Percentiles rank a stretch among this genome's conserved stretches.
phyloP scores from a whole-genome alignment of 2,797 vertebrate genomes.

The Columba guinea region DNA sequence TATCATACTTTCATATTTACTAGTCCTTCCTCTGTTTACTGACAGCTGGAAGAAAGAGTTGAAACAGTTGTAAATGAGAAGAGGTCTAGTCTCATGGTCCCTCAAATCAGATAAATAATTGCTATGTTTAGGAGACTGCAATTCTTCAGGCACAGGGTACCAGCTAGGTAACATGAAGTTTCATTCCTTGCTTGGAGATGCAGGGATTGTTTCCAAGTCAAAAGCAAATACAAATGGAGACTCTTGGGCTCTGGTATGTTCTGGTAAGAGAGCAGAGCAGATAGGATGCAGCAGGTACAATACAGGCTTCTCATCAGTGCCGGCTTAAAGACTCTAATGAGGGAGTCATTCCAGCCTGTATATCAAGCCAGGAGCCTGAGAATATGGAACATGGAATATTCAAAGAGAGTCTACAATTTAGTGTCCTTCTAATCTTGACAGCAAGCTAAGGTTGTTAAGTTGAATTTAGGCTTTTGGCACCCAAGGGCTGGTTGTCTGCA shows the following conservation, averaged over 20 bases:
- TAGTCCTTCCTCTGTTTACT: not conserved
- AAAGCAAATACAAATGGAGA: not conserved
- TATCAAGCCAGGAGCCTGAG: not conserved
- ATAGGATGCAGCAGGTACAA: not conserved
- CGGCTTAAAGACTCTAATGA: constrained; percentile 3
- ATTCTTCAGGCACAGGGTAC: not conserved
- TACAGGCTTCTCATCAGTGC: not conserved
- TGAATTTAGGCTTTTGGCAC: constrained; percentile 19
- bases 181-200: constrained; percentile 13
- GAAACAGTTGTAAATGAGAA: not conserved
- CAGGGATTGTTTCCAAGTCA: not conserved
- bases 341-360: not conserved
- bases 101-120: not conserved
- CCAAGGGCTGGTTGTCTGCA: not conserved
- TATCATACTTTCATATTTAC: not conserved
- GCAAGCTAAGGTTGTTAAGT: not conserved
- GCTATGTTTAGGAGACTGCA: constrained; percentile 7
- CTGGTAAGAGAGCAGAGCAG: not conserved
- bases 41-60: not conserved
- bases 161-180: constrained; percentile 7
- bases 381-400: not conserved
- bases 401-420: not conserved
- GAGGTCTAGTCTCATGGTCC: not conserved
- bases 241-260: not conserved
- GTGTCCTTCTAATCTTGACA: not conserved